phyloP scores from a whole-genome alignment of 2,797 vertebrate genomes.

The Acanthis flammea region DNA sequence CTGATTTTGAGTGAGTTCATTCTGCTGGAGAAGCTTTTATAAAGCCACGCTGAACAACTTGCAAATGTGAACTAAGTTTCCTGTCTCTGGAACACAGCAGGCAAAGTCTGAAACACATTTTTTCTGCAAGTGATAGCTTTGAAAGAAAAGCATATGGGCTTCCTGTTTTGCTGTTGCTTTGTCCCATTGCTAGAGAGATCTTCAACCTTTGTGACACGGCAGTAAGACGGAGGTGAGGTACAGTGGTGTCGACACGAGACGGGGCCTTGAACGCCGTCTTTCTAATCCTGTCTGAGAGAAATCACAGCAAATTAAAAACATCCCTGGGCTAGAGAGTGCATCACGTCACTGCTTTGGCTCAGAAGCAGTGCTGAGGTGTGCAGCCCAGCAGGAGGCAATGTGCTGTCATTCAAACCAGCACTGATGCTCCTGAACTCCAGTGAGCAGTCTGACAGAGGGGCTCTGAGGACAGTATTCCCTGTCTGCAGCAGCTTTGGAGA shows the following conservation, averaged over 20 bases:
- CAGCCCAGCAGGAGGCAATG: constrained; percentile 20
- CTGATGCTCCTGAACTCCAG: neutral
- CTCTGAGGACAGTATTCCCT: neutral
- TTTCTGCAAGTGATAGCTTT: constrained; percentile 32
- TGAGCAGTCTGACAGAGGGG: neutral
- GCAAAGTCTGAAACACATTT: constrained; percentile 61
- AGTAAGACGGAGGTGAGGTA: neutral
- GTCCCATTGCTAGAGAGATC: constrained; percentile 44
- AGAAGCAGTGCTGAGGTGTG: neutral
- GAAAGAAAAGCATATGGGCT: constrained; percentile 15
- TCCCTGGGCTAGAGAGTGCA: neutral
- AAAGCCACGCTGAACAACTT: constrained; percentile 60
- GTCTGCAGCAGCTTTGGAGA: neutral
- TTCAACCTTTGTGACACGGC: constrained; percentile 27
- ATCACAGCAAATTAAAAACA: constrained; percentile 35
- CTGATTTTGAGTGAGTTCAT: constrained; percentile 62
- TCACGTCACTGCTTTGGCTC: neutral
- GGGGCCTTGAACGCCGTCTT: neutral
- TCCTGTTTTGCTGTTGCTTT: constrained; percentile 44
- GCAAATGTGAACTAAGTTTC: constrained; percentile 48
- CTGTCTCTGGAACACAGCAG: constrained; percentile 63
- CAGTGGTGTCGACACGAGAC: neutral
- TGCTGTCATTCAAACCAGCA: neutral
- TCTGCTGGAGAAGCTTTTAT: constrained; percentile 62
- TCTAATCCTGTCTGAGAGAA: constrained; percentile 20